These are phyloP conservation scores for Alosa alosa DNA, from an alignment of 2,113 vertebrate species.

Conservation along the genomic window DNA sequence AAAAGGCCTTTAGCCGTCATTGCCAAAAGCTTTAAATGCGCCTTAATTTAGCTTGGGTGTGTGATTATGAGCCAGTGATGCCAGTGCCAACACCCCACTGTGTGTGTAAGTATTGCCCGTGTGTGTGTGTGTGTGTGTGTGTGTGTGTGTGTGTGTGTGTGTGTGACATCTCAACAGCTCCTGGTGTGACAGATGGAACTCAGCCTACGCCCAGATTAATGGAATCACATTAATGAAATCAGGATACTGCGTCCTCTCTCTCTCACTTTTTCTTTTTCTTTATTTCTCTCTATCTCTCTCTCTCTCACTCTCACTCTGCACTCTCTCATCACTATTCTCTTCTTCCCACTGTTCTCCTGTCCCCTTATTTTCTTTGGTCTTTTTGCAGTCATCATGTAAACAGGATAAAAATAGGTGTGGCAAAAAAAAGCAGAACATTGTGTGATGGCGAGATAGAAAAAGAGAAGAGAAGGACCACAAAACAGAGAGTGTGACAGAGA, in stretches of 20 bases:
- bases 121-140: not conserved
- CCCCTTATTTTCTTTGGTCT: not conserved
- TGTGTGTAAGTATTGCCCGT: not conserved
- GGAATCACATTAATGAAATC: constrained; percentile 65
- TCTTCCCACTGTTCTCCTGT: not conserved
- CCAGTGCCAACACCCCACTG: constrained; percentile 19
- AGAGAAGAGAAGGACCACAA: not conserved
- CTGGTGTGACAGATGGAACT: constrained; percentile 67
- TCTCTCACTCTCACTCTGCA: constrained; percentile 16
- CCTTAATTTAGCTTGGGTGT: constrained; percentile 25
- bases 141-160: constrained; percentile 33
- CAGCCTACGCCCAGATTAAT: constrained; percentile 68
- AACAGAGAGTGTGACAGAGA: constrained; percentile 29
- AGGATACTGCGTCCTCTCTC: constrained; percentile 44
- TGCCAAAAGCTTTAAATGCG: constrained; percentile 24
- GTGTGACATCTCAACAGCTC: constrained; percentile 43
- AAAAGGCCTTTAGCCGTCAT: not conserved
- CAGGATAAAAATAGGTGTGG: constrained; percentile 1
- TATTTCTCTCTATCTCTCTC: constrained; percentile 29
- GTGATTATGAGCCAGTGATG: constrained; percentile 20
- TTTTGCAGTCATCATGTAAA: not conserved
- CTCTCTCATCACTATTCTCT: not conserved
- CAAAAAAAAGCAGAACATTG: not conserved
- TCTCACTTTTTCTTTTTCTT: constrained; percentile 13
- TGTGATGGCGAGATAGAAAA: not conserved